phyloP scores from a whole-genome alignment of 2,888 invertebrate genomes.

The Tiliacea citrago region DNA sequence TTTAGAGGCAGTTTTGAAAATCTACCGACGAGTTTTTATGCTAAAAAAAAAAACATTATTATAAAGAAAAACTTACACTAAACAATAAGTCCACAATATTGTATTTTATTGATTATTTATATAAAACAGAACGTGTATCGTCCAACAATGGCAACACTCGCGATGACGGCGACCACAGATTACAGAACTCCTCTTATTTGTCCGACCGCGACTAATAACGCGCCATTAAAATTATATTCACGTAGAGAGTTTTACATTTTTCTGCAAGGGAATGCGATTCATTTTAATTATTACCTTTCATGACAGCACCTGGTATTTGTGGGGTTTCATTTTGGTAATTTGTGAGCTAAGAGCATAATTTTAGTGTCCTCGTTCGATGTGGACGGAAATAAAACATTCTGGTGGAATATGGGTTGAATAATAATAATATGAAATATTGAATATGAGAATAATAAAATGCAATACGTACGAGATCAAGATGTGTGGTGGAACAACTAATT shows the following conservation, averaged over 20 bases:
- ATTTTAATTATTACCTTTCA: slow-evolving; percentile 62
- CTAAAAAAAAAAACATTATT: too few relatives aligned
- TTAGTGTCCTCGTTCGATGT: slow-evolving; percentile 21
- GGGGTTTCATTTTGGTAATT: slow-evolving; percentile 60
- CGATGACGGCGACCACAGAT: slow-evolving; percentile 57
- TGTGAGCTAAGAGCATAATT: slow-evolving; percentile 55
- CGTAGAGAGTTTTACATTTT: slow-evolving; percentile 59
- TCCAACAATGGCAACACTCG: slow-evolving; percentile 24
- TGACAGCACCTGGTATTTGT: slow-evolving; percentile 51
- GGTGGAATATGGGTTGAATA: too few relatives aligned
- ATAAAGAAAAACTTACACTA: too few relatives aligned
- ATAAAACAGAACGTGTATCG: not conserved
- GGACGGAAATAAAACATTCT: not conserved
- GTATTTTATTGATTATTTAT: too few relatives aligned
- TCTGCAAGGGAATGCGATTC: slow-evolving; percentile 40
- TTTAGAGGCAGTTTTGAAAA: too few relatives aligned
- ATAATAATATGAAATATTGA: too few relatives aligned
- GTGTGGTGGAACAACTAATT: too few relatives aligned
- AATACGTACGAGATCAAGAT: too few relatives aligned
- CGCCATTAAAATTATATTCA: slow-evolving; percentile 65
- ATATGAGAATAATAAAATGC: too few relatives aligned
- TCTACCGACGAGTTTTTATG: too few relatives aligned
- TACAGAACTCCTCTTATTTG: slow-evolving; percentile 63
- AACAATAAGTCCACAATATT: too few relatives aligned
- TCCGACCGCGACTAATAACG: slow-evolving; percentile 57